These are phyloP conservation scores for Picathartes gymnocephalus DNA, from an alignment of 2,113 vertebrate species.

Conservation along the genomic window DNA sequence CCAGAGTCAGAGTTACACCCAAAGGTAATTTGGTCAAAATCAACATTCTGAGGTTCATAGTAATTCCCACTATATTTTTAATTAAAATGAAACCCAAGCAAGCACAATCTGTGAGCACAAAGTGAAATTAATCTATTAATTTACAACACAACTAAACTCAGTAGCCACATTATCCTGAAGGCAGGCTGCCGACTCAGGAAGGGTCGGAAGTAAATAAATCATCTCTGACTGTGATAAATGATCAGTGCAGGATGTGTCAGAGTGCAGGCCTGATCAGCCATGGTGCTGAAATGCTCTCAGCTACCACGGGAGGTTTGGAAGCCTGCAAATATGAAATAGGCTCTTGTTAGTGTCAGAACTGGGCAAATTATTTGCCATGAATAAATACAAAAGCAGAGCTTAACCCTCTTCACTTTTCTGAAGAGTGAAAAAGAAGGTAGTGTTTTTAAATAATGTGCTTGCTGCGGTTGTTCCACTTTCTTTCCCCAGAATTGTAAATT, in stretches of 20 bases:
- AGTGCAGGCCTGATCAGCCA: conserved; percentile 13
- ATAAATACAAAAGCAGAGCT: conserved; percentile 16
- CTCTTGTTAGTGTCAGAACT: conserved; percentile 40
- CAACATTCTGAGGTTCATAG: not conserved
- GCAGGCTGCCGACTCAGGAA: conserved; percentile 8
- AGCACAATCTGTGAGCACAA: not conserved
- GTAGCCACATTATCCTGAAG: not conserved
- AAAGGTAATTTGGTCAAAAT: not conserved
- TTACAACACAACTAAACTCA: not conserved
- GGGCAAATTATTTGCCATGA: conserved; percentile 22
- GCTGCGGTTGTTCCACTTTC: not conserved
- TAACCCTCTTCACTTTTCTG: not conserved
- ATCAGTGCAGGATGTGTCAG: conserved; percentile 27
- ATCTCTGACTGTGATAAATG: conserved; percentile 46
- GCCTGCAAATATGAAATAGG: conserved; percentile 37
- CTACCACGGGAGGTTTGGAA: conserved; percentile 17
- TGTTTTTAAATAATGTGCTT: not conserved
- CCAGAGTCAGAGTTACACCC: not conserved
- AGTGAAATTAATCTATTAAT: conserved; percentile 31
- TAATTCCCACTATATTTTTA: not conserved
- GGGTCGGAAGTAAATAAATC: conserved; percentile 61
- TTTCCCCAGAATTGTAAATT: not conserved
- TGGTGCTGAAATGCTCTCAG: conserved; percentile 5
- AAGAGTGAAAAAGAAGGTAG: not conserved
- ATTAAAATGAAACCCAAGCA: not conserved